These are phyloP conservation scores for Carcina quercana DNA, from an alignment of 2,888 invertebrate species.

Conservation along the genomic window DNA sequence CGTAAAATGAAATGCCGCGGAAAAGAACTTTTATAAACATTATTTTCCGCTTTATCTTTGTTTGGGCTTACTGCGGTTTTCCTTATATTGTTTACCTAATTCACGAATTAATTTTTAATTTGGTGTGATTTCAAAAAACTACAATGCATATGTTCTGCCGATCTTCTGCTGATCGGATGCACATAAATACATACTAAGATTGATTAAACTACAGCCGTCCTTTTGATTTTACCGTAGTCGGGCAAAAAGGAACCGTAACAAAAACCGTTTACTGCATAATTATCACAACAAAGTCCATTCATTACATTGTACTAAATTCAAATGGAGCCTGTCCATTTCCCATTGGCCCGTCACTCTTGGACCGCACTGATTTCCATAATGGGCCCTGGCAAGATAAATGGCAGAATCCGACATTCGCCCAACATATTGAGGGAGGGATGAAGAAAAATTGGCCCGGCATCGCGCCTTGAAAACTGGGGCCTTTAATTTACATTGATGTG, in stretches of 20 bases:
- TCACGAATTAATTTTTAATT: no score
- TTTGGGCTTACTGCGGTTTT: constrained; percentile 21
- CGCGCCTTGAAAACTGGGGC: constrained; percentile 44
- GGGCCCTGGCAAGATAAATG: constrained; percentile 51
- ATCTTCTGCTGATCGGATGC: no score
- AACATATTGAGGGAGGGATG: constrained; percentile 59
- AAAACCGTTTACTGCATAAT: no score
- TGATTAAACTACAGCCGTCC: no score
- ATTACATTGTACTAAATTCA: no score
- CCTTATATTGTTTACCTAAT: no score
- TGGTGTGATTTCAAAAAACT: no score
- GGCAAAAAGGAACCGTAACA: no score
- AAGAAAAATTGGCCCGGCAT: constrained; percentile 55
- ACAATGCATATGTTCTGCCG: no score
- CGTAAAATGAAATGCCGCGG: constrained; percentile 23
- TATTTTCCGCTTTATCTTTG: constrained; percentile 20
- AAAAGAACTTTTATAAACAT: constrained; percentile 13
- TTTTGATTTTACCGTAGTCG: no score
- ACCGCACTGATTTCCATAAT: constrained; percentile 52
- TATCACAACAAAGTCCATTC: no score
- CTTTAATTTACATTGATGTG: constrained; percentile 40
- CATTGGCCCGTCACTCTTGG: constrained; percentile 23
- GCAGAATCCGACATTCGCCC: constrained; percentile 40
- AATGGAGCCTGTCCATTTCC: constrained; percentile 26
- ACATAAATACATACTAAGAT: no score